phyloP scores from a whole-genome alignment of 2,113 vertebrate species.

The Neodon shergylaensis region DNA sequence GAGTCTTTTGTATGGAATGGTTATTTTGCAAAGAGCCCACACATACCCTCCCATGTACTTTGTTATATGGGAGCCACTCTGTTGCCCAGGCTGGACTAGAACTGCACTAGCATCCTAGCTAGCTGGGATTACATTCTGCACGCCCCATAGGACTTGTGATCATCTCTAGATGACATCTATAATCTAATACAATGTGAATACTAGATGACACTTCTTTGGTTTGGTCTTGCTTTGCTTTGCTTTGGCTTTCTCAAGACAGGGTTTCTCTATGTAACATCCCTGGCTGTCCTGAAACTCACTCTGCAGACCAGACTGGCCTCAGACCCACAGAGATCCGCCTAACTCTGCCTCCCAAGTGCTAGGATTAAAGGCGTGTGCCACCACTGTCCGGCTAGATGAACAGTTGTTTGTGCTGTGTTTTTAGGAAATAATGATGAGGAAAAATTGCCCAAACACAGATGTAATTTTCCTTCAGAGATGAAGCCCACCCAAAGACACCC shows the following conservation, averaged over 20 bases:
- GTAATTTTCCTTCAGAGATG: neutral
- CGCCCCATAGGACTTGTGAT: neutral
- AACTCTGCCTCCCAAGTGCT: neutral
- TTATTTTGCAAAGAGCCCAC: neutral
- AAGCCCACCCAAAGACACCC: neutral
- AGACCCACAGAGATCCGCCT: neutral
- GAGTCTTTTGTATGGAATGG: neutral
- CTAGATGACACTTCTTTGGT: neutral
- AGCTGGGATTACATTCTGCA: neutral
- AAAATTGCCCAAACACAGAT: neutral
- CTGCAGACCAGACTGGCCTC: neutral
- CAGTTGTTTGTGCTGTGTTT: neutral
- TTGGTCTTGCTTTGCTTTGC: neutral
- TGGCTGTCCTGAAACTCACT: neutral
- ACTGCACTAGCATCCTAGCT: neutral
- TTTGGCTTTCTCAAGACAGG: neutral
- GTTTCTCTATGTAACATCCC: neutral
- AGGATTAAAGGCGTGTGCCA: neutral
- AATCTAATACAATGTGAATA: neutral
- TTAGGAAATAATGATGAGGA: neutral
- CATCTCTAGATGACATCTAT: neutral
- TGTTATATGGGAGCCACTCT: neutral
- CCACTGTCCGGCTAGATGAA: neutral
- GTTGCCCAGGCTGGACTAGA: neutral
- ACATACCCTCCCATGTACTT: neutral